Percentiles rank a stretch among this genome's conserved stretches.
These are phyloP conservation scores for Byasa hedistus DNA, from an alignment of 2,888 invertebrate species.

Conservation along the genomic window DNA sequence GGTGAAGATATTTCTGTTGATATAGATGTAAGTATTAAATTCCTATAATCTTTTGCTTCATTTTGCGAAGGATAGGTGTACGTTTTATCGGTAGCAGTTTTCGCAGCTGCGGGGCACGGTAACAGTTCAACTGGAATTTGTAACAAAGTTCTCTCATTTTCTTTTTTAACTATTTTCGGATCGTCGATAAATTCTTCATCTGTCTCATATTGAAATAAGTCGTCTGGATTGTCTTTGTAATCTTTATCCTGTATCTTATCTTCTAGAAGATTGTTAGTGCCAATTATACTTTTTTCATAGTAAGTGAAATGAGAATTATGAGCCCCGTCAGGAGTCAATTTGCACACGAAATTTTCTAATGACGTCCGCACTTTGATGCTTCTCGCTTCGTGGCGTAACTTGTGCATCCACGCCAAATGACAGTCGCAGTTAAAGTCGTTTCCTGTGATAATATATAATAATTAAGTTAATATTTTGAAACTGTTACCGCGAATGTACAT, in stretches of 20 bases:
- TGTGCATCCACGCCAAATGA: slow-evolving; percentile 90
- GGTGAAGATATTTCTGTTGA: slow-evolving; percentile 31
- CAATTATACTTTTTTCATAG: slow-evolving; percentile 60
- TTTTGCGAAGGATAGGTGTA: slow-evolving; percentile 80
- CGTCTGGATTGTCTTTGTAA: slow-evolving; percentile 63
- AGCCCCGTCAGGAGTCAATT: slow-evolving; percentile 75
- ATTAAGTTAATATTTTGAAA: too few species aligned
- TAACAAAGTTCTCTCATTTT: slow-evolving; percentile 72
- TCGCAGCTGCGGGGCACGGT: slow-evolving; percentile 82
- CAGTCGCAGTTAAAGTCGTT: slow-evolving; percentile 92
- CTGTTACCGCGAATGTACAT: too few species aligned
- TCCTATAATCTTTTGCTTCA: slow-evolving; percentile 76
- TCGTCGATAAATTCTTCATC: slow-evolving; percentile 64
- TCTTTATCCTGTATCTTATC: slow-evolving; percentile 62
- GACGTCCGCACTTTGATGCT: slow-evolving; percentile 84
- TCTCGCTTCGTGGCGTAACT: slow-evolving; percentile 86
- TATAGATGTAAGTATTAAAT: slow-evolving; percentile 60
- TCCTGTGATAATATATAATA: slow-evolving; percentile 80
- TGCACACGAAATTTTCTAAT: slow-evolving; percentile 87
- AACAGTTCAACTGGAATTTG: slow-evolving; percentile 79
- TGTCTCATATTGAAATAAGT: slow-evolving; percentile 60
- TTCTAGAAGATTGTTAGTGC: slow-evolving; percentile 57
- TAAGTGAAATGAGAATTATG: slow-evolving; percentile 67
- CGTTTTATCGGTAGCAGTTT: slow-evolving; percentile 80
- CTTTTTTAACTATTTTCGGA: slow-evolving; percentile 58